phyloP scores from a whole-genome alignment of 2,113 vertebrate genomes.

The Trichechus manatus region DNA sequence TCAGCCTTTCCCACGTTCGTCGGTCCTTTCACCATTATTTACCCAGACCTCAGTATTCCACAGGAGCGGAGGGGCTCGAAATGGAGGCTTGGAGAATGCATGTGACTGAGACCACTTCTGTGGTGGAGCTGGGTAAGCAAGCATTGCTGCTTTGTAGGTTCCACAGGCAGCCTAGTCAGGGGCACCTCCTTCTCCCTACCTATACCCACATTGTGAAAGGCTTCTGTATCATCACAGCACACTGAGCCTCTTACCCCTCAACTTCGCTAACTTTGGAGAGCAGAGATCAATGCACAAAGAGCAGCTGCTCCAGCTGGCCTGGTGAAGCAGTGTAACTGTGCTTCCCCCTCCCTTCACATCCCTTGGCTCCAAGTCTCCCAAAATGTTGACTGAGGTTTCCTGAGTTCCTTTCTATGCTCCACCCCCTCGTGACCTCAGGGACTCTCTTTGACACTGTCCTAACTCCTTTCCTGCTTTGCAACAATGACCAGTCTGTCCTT shows the following conservation, averaged over 20 bases:
- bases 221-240: neutral
- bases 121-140: neutral
- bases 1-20: neutral
- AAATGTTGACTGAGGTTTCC: neutral
- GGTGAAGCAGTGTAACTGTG: neutral
- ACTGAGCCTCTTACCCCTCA: neutral
- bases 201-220: no score
- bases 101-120: neutral
- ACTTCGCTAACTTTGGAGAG: neutral
- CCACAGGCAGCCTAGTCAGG: neutral
- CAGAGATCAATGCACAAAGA: neutral
- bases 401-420: neutral
- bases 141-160: neutral
- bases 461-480: slow-evolving; percentile 12
- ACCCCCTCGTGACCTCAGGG: neutral
- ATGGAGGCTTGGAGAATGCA: neutral
- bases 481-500: slow-evolving; percentile 36
- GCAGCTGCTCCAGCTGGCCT: neutral
- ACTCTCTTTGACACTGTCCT: neutral
- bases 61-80: neutral
- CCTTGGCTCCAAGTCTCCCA: neutral
- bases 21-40: neutral
- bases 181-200: neutral
- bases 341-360: no score
- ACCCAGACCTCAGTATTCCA: neutral